A percentile compares a stretch with the other conserved stretches of the same genome.
phyloP scores from a whole-genome alignment of 1,140 invertebrate genomes.

The Akabosia matsudoensis region DNA sequence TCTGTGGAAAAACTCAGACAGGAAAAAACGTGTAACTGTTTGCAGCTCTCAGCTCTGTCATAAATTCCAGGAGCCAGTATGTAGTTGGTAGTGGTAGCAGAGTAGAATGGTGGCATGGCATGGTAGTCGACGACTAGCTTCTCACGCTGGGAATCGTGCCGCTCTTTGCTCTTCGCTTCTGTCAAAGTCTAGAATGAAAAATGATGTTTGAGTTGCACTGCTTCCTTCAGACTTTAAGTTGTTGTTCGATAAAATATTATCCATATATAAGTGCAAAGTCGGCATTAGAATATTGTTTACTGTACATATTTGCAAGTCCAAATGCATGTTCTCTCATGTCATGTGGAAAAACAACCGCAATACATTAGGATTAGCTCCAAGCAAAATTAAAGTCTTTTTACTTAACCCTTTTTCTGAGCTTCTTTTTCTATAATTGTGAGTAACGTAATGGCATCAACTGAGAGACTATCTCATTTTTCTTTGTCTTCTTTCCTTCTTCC shows the following conservation, averaged over 20 bases:
- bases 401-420: slow-evolving; percentile 19
- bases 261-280: not conserved
- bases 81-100: too few relatives aligned
- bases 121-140: too few relatives aligned
- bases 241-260: not conserved
- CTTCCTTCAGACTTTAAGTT: not conserved
- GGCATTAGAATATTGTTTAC: not conserved
- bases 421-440: not conserved
- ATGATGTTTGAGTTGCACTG: slow-evolving; percentile 18
- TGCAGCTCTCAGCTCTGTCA: too few relatives aligned
- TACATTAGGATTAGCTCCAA: slow-evolving; percentile 18
- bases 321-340: not conserved
- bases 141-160: not conserved
- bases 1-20: not conserved
- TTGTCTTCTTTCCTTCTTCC: slow-evolving; percentile 12
- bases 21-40: too few relatives aligned
- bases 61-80: too few relatives aligned
- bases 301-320: not conserved
- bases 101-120: too few relatives aligned
- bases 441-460: not conserved
- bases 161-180: slow-evolving; percentile 1
- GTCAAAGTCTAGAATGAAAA: slow-evolving; percentile 20
- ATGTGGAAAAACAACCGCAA: slow-evolving; percentile 18
- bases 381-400: slow-evolving; percentile 16
- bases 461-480: slow-evolving; percentile 19